Evolutionary conservation across 2,113 vertebrate species (phyloP).

Genomic region (Protomyctophum bolini): DNA sequence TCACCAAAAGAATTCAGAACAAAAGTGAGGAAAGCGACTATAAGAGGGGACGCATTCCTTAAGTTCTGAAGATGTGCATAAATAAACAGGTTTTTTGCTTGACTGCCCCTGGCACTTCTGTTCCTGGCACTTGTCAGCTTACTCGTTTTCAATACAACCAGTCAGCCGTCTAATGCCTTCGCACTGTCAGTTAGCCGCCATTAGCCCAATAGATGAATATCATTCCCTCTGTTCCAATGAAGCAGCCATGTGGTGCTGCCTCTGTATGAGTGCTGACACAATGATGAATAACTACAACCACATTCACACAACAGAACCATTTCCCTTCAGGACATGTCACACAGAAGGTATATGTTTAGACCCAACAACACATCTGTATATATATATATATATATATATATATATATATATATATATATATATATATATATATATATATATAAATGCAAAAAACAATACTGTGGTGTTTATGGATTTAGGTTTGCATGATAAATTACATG

Average conservation of each 20-base stretch:
- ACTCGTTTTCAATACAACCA: constrained; percentile 75
- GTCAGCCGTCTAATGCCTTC: constrained; percentile 72
- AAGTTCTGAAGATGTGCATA: constrained; percentile 58
- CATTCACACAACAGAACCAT: constrained; percentile 48
- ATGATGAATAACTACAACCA: constrained; percentile 71
- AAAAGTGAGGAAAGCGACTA: too few relatives aligned
- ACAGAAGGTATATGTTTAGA: constrained; percentile 44
- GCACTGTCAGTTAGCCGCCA: constrained; percentile 73
- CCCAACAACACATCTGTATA: constrained; percentile 7
- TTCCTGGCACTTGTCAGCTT: constrained; percentile 64
- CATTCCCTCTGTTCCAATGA: constrained; percentile 70
- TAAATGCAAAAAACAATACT: background rate
- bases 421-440: too few relatives aligned
- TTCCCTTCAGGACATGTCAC: constrained; percentile 65
- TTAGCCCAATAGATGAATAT: constrained; percentile 72
- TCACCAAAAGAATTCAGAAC: background rate
- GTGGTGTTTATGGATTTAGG: constrained; percentile 21
- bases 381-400: too few relatives aligned
- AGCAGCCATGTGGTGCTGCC: constrained; percentile 71
- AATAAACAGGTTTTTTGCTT: constrained; percentile 65
- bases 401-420: too few relatives aligned
- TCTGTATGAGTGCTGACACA: constrained; percentile 63
- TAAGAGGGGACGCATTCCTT: constrained; percentile 41
- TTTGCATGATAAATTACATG: constrained; percentile 16
- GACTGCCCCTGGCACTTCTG: constrained; percentile 52